These are phyloP conservation scores for Lithobates pipiens DNA, from an alignment of 2,797 vertebrate species.

Conservation along the genomic window DNA sequence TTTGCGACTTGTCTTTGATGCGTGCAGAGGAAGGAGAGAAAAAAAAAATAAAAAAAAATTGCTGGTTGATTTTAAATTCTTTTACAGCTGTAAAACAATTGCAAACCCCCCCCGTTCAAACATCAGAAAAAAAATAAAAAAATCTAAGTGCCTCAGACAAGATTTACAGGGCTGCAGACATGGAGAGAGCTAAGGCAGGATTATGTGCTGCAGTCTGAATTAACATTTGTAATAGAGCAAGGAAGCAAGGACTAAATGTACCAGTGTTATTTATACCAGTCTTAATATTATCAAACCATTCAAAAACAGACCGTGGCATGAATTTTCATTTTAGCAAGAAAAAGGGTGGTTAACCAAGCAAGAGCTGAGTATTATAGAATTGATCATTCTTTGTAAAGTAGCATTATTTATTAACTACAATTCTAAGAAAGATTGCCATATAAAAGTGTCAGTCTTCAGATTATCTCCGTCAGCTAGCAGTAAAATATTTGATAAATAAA, in stretches of 20 bases:
- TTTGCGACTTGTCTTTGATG: conserved; percentile 61
- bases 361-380: too few species aligned
- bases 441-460: too few species aligned
- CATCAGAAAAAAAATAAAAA: conserved; percentile 41
- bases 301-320: conserved; percentile 50
- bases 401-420: too few species aligned
- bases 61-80: conserved; percentile 55
- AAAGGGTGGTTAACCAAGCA: too few species aligned
- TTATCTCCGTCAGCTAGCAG: too few species aligned
- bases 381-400: too few species aligned
- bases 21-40: conserved; percentile 62
- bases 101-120: conserved; percentile 53
- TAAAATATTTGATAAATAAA: too few species aligned
- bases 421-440: too few species aligned
- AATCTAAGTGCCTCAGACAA: conserved; percentile 59
- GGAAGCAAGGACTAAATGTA: conserved; percentile 61
- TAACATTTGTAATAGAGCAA: conserved; percentile 41
- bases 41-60: conserved; percentile 62
- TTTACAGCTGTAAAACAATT: conserved; percentile 66
- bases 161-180: conserved; percentile 65
- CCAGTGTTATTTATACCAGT: conserved; percentile 58
- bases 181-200: conserved; percentile 61
- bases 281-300: conserved; percentile 44
- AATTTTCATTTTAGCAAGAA: too few species aligned
- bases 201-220: conserved; percentile 64